A percentile compares a stretch with the other conserved stretches of the same genome.
Evolutionary conservation across 2,888 invertebrate species (phyloP).

Genomic region (Heterodera filipjevi): DNA sequence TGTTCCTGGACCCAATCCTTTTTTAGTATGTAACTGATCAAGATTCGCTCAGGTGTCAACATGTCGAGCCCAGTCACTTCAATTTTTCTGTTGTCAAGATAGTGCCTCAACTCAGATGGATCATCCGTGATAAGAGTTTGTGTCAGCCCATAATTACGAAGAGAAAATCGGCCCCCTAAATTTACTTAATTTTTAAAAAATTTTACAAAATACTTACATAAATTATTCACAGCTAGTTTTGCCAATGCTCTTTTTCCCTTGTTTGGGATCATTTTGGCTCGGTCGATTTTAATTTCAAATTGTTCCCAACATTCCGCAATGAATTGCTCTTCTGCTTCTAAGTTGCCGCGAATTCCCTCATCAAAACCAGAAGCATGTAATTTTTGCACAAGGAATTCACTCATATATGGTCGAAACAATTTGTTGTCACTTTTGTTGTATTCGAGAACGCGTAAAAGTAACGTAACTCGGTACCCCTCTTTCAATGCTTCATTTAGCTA

Average conservation of each 20-base stretch:
- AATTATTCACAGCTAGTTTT: background rate
- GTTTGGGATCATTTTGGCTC: background rate
- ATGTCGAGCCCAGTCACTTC: conserved; percentile 18
- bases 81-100: background rate
- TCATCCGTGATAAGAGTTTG: conserved; percentile 3
- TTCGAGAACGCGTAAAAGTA: background rate
- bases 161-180: conserved; percentile 28
- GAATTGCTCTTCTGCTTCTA: background rate
- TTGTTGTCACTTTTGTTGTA: background rate
- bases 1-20: conserved; percentile 22
- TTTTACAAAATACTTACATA: background rate
- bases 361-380: background rate
- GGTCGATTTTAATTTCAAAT: background rate
- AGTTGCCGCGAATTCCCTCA: background rate
- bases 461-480: background rate
- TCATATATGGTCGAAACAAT: background rate
- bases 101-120: background rate
- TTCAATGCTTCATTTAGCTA: background rate
- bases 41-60: background rate
- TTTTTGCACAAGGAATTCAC: background rate
- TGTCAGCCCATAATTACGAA: conserved; percentile 17
- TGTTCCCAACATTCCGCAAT: background rate
- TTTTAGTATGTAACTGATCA: conserved; percentile 2
- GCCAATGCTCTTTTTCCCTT: background rate
- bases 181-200: background rate